Evolutionary conservation across 2,888 invertebrate genomes (phyloP).

Genomic region (Leptura quadrifasciata): DNA sequence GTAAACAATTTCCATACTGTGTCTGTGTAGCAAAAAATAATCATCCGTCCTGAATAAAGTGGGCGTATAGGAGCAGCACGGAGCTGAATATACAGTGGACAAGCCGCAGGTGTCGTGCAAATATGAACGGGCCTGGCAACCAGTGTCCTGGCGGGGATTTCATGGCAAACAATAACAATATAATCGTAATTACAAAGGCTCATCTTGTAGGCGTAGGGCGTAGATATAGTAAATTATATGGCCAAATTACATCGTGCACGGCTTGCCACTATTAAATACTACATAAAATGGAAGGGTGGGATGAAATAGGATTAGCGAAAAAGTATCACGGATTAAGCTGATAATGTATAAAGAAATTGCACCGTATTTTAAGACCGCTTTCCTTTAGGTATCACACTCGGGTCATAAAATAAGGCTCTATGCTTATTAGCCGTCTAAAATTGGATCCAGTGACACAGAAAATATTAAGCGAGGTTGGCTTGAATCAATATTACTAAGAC

Average conservation of each 20-base stretch:
- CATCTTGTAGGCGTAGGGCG: constrained; percentile 43
- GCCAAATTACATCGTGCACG: constrained; percentile 40
- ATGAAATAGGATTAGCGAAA: constrained; percentile 34
- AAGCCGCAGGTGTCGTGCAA: constrained; percentile 48
- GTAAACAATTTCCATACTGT: too few species aligned
- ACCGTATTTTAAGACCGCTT: constrained; percentile 19
- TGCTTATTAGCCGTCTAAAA: background rate
- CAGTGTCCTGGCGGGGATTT: constrained; percentile 42
- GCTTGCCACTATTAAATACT: constrained; percentile 38
- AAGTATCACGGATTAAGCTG: constrained; percentile 17
- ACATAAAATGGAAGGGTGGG: constrained; percentile 40
- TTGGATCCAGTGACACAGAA: constrained; percentile 3
- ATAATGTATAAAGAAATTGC: constrained; percentile 26
- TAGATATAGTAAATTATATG: constrained; percentile 39
- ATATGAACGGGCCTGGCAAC: constrained; percentile 39
- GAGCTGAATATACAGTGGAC: constrained; percentile 19
- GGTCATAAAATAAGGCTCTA: background rate
- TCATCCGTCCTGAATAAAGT: background rate
- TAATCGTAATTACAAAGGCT: constrained; percentile 47
- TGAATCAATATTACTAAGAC: background rate
- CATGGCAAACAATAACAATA: constrained; percentile 49
- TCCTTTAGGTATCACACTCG: background rate
- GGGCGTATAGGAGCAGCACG: constrained; percentile 7
- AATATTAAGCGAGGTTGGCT: constrained; percentile 1
- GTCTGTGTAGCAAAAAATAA: background rate